phyloP scores from a whole-genome alignment of 2,113 vertebrate species.

The Recurvirostra avosetta region DNA sequence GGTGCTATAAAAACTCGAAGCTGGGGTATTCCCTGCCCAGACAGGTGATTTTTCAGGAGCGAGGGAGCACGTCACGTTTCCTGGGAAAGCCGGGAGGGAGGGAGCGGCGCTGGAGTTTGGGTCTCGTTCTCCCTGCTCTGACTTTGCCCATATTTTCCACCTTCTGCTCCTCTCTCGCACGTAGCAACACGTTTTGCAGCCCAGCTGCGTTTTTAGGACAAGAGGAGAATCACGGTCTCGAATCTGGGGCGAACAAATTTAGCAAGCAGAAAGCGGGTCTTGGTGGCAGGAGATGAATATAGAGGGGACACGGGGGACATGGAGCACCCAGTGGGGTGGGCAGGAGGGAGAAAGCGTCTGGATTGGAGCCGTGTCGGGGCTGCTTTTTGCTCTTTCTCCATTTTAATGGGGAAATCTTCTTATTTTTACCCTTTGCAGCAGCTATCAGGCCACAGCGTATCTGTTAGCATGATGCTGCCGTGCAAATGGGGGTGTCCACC shows the following conservation, averaged over 20 bases:
- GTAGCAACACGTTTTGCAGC: background rate
- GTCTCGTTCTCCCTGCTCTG: background rate
- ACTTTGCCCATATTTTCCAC: background rate
- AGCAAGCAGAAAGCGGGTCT: background rate
- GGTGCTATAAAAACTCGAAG: background rate
- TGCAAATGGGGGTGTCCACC: background rate
- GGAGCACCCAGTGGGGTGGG: background rate
- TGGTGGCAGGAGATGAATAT: background rate
- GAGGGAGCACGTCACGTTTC: accelerated
- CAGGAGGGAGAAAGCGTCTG: accelerated
- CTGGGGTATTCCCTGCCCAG: background rate
- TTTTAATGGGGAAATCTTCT: background rate
- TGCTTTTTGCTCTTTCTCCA: background rate
- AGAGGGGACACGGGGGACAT: accelerated
- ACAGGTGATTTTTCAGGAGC: background rate
- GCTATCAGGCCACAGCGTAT: accelerated
- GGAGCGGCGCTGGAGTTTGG: background rate
- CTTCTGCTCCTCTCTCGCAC: background rate
- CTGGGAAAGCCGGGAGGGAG: background rate
- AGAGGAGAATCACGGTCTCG: background rate
- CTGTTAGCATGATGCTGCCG: background rate
- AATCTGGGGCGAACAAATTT: background rate
- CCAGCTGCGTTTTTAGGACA: background rate
- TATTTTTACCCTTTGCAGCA: background rate
- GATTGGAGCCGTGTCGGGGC: accelerated